Conservation (phyloP, 2,888 invertebrate genomes). For the Apamea monoglypha region DNA sequence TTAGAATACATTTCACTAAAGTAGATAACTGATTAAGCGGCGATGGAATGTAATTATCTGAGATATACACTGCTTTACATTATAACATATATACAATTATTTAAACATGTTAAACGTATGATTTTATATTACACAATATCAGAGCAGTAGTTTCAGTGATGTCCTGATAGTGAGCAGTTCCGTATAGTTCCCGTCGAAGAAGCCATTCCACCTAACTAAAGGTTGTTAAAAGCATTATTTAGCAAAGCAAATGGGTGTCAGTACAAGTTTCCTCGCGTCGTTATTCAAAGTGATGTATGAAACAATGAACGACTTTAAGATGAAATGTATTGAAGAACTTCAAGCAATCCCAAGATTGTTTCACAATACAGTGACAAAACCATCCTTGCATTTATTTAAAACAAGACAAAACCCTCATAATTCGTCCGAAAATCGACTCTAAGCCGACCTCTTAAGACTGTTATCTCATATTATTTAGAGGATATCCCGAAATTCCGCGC, state of each 20-base stretch:
- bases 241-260: conserved; percentile 11
- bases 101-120: too few relatives aligned
- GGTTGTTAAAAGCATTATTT: conserved; percentile 11
- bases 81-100: too few relatives aligned
- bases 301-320: conserved; percentile 26
- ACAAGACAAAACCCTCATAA: conserved; percentile 29
- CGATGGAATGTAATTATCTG: too few relatives aligned
- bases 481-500: conserved; percentile 56
- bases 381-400: conserved; percentile 50
- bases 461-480: conserved; percentile 57
- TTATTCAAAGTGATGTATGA: conserved; percentile 39
- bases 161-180: neutral
- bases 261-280: conserved; percentile 13
- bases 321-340: conserved; percentile 51
- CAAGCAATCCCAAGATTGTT: conserved; percentile 49
- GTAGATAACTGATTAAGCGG: too few relatives aligned
- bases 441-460: conserved; percentile 50
- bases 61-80: too few relatives aligned
- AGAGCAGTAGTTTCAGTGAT: neutral
- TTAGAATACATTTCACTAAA: too few relatives aligned
- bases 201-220: neutral
- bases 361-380: conserved; percentile 55
- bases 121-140: neutral
- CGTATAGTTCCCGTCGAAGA: neutral
- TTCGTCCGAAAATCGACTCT: conserved; percentile 51